Evolutionary conservation across 2,888 invertebrate species (phyloP).

Genomic region (Carcina quercana): DNA sequence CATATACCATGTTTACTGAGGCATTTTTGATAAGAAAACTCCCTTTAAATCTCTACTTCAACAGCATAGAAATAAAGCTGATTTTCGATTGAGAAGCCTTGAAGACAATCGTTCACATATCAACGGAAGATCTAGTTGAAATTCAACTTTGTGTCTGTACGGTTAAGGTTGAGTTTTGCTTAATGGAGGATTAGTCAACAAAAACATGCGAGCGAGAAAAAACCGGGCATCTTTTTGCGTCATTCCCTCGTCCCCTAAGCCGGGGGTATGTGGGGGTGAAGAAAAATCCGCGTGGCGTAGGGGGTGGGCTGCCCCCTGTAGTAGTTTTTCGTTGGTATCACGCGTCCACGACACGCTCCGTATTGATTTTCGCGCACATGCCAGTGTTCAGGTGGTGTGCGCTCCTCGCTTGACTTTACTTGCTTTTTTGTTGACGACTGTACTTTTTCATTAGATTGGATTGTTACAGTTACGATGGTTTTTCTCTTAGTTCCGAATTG

Average conservation of each 20-base stretch:
- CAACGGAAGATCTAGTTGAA: constrained; percentile 16
- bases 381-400: constrained; percentile 50
- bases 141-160: constrained; percentile 10
- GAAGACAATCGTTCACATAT: constrained; percentile 62
- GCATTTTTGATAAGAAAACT: constrained; percentile 31
- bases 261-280: constrained; percentile 49
- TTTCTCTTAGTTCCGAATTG: too few species aligned
- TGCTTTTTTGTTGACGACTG: too few species aligned
- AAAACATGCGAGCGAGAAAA: constrained; percentile 62
- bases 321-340: constrained; percentile 72
- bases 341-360: constrained; percentile 64
- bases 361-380: constrained; percentile 70
- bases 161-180: constrained; percentile 12
- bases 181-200: constrained; percentile 42
- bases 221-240: constrained; percentile 68
- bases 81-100: constrained; percentile 19
- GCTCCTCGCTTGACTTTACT: too few species aligned
- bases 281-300: constrained; percentile 48
- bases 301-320: constrained; percentile 36
- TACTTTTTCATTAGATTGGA: too few species aligned
- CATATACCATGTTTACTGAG: constrained; percentile 54
- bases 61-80: constrained; percentile 13
- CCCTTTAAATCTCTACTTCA: constrained; percentile 14
- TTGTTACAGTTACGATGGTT: too few species aligned
- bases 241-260: constrained; percentile 54